Conservation (phyloP, 2,113 vertebrate species). For the Microcebus tavaratra region DNA sequence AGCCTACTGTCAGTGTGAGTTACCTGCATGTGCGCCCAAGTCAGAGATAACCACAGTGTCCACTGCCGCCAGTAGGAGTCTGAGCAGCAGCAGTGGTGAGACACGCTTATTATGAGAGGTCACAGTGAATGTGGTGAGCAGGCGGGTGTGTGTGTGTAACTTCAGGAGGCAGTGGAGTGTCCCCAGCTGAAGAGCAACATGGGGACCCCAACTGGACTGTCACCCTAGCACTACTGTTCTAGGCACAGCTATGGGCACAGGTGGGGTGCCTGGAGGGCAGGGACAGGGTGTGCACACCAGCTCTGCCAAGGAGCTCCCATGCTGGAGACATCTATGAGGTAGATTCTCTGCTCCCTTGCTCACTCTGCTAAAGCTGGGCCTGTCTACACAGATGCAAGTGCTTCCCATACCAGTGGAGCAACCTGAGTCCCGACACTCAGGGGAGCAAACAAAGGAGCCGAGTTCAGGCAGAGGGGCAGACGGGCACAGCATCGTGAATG, state of each 20-base stretch:
- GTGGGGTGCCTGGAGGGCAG: not conserved
- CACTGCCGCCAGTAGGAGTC: constrained; percentile 4
- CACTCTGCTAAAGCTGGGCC: not conserved
- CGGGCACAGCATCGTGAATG: accelerated
- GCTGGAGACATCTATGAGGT: not conserved
- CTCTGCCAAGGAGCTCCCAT: not conserved
- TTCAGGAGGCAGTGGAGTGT: not conserved
- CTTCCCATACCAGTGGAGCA: not conserved
- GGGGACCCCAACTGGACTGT: not conserved
- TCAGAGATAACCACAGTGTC: constrained; percentile 10
- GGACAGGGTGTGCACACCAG: accelerated
- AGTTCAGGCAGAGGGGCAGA: not conserved
- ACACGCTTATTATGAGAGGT: accelerated
- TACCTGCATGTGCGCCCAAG: constrained; percentile 31
- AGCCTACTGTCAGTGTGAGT: constrained; percentile 18
- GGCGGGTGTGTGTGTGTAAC: not conserved
- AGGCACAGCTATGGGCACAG: not conserved
- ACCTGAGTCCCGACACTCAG: not conserved
- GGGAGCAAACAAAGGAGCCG: not conserved
- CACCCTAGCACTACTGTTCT: not conserved
- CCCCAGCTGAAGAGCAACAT: not conserved
- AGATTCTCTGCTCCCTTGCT: not conserved
- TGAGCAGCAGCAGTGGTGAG: not conserved
- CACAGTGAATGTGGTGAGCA: not conserved
- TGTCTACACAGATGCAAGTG: not conserved